Base-by-base conservation (phyloP, 2,113 vertebrate genomes). In the Lucifuga dentata region DNA sequence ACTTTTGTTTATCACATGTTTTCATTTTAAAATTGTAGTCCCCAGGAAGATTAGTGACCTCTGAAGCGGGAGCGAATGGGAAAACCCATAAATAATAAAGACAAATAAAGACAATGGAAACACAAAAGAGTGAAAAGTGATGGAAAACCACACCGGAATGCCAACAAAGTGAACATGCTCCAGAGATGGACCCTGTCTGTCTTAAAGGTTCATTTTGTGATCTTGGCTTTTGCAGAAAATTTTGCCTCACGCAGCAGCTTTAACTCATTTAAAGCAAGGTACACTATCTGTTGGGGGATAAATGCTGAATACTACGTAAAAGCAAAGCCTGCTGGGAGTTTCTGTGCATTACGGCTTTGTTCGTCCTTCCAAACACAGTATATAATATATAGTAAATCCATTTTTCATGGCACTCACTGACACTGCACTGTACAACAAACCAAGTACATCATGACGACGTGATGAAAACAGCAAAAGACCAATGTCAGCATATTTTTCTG, bases 241-340 rank as follows among this genome's bases (percentile, higher is more conserved):
- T 7, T 8, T 4, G 10, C 56, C 20, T 48, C 13, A 39, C 63
- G 38, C 24, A 60, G 64, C 64, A 66, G 48, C 24, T 38, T 51
- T 1, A 21, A 57, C 19, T 50, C 35, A 56, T 50, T 12, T 33
- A 20, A 19, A 45, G n/a, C 33, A 35, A 33, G 51, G 39, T 19
- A 57, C 15, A 16, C 13, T 11, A 10, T 49, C 33, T 36, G 32
- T 45, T 40, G 52, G 33, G 40, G 43, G 50, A 51, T 68, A 69
- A 60, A n/a, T 35, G 68, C 75, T 66, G 55, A 66, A 32, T 9
- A 5, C 21, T 67, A 61, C 61, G 55, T 61, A 49, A 66, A 26
- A 69, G 38, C 44, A 63, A 58, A 52, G 57, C 59, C 66, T 58
- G 58, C 50, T 51, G 60, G 60, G 59, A 53, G 59, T 5, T 40